phyloP scores from a whole-genome alignment of 92 coral and sea anemone genomes.

The Palythoa grandis region DNA sequence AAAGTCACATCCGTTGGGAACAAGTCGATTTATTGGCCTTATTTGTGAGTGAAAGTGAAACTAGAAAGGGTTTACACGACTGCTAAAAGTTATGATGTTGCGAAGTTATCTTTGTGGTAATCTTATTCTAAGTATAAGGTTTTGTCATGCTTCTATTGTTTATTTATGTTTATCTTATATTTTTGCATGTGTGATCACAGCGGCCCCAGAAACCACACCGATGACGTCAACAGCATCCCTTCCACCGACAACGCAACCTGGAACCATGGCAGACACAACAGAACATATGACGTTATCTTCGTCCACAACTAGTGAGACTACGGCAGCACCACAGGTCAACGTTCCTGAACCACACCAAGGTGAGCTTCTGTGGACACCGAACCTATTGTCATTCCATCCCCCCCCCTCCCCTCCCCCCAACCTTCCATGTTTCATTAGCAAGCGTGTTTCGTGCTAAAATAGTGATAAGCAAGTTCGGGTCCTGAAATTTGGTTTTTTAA shows the following conservation, averaged over 20 bases:
- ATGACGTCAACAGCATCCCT: slow-evolving; percentile 43
- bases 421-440: not conserved
- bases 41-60: too few species aligned
- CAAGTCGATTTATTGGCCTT: too few species aligned
- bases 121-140: too few species aligned
- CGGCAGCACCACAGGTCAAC: slow-evolving; percentile 25
- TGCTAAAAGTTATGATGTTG: too few species aligned
- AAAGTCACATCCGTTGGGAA: too few species aligned
- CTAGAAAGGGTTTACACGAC: too few species aligned
- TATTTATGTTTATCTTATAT: not conserved
- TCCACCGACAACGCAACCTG: slow-evolving; percentile 45
- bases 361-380: not conserved
- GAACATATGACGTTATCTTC: slow-evolving; percentile 13
- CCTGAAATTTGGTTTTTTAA: too few species aligned
- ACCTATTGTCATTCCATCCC: not conserved
- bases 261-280: slow-evolving; percentile 31
- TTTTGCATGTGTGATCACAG: slow-evolving; percentile 37
- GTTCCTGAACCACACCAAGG: slow-evolving; percentile 38
- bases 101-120: too few species aligned
- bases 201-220: slow-evolving; percentile 24
- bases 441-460: too few species aligned
- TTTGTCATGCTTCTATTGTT: too few species aligned
- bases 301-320: slow-evolving; percentile 2
- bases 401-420: not conserved
- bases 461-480: too few species aligned